Base-by-base conservation (phyloP, 1,140 invertebrate genomes). In the Dendroctonus valens region DNA sequence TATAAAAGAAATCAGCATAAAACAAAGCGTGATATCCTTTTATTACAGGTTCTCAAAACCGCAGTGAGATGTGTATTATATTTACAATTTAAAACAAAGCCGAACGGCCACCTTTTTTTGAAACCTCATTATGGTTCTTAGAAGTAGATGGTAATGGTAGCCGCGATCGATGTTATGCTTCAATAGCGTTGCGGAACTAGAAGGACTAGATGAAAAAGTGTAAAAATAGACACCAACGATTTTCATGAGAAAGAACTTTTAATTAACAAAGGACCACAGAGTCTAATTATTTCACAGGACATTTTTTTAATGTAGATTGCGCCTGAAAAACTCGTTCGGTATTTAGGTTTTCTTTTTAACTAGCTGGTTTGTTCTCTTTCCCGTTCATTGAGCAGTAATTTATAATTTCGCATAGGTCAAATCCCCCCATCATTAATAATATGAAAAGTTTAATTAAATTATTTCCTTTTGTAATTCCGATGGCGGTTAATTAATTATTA, bases 51-150 rank as follows among this genome's bases (percentile, higher is more conserved):
- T 58, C 40, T 65, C 37, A 41, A 65, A 65, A 65, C 62, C 62
- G 52, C 62, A 65, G 51, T 55, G 62, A 65, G 62, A 65, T 65
- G 54, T 65, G 54, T 65, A 65, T 65, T 65, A 65, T 65, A 65
- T 65, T 65, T 65, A 65, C 62, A 65, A 65, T 65, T 65, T 65
- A 57, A 65, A 65, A 57, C 53, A 65, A 65, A 65, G 62, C n/a
- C 12, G 5, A 54, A 8, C 49, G 7, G 41, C 15, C n/a, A 38
- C 15, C 15, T 55, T 65, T 65, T 58, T 64, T 55, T 48, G 51
- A 65, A 65, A 65, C 54, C 62, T 65, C 62, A 65, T 65, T 65
- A 65, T 55, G 26, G 57, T 65, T 65, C 62, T 65, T 39, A 65
- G 62, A 65, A 65, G 62, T 55, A 15, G 62, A 65, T 58, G 53